Evolutionary conservation across 2,113 vertebrate genomes (phyloP).

Genomic region (Chlamydotis undulata): DNA sequence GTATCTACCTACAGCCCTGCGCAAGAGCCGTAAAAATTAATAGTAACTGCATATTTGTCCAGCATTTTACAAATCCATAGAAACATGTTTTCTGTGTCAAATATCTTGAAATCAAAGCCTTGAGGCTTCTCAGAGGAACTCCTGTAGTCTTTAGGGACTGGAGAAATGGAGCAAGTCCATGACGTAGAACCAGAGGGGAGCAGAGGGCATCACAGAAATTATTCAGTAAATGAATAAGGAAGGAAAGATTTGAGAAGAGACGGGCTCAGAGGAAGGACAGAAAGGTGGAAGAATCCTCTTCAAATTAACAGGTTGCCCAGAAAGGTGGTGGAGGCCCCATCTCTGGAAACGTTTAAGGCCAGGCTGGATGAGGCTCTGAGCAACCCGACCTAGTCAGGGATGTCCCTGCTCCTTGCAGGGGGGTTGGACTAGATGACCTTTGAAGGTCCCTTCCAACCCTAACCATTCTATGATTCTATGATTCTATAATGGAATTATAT

Average conservation of each 20-base stretch:
- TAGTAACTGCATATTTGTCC: background rate
- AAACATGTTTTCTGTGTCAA: background rate
- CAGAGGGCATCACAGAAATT: background rate
- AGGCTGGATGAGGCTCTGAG: no score
- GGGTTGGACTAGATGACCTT: no score
- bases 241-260: background rate
- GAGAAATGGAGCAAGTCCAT: background rate
- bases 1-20: background rate
- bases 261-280: background rate
- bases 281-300: background rate
- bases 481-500: background rate
- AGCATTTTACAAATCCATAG: background rate
- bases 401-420: no score
- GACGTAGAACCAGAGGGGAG: background rate
- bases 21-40: background rate
- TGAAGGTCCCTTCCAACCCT: no score
- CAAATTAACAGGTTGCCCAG: no score
- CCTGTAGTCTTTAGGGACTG: background rate
- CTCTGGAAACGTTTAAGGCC: no score
- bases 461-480: no score
- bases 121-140: background rate
- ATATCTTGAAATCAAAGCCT: background rate
- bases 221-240: background rate
- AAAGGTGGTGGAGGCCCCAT: no score
- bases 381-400: no score